These are phyloP conservation scores for Bombus vancouverensis DNA, from an alignment of 1,140 invertebrate genomes.

Conservation along the genomic window DNA sequence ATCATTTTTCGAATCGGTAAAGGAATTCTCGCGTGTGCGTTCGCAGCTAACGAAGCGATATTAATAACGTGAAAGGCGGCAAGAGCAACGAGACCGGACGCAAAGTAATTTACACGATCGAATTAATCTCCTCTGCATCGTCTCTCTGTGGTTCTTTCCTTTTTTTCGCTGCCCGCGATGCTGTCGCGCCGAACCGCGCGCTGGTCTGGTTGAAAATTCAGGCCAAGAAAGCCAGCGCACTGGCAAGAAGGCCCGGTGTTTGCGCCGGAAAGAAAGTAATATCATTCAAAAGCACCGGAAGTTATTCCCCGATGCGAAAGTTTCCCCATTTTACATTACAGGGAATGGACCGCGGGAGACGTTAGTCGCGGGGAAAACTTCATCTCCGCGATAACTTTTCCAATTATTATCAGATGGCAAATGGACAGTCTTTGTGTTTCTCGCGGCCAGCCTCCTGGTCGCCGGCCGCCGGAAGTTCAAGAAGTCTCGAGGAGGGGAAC, in stretches of 20 bases:
- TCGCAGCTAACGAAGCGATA: background rate
- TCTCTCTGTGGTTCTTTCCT: background rate
- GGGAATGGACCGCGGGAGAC: slow-evolving; percentile 59
- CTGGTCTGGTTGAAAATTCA: slow-evolving; percentile 50
- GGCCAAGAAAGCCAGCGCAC: slow-evolving; percentile 33
- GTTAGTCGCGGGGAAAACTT: slow-evolving; percentile 67
- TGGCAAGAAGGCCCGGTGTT: slow-evolving; percentile 39
- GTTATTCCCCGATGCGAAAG: slow-evolving; percentile 69
- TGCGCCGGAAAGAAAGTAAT: slow-evolving; percentile 64
- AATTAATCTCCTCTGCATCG: slow-evolving; percentile 13
- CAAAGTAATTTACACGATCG: slow-evolving; percentile 24
- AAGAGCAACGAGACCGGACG: background rate
- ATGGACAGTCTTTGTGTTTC: slow-evolving; percentile 69
- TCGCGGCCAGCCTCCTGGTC: background rate
- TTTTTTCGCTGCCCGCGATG: background rate
- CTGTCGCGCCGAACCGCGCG: background rate
- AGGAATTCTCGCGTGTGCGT: background rate
- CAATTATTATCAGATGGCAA: slow-evolving; percentile 71
- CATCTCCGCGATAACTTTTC: slow-evolving; percentile 69
- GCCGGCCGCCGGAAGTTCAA: slow-evolving; percentile 22
- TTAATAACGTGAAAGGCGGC: background rate
- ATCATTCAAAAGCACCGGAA: slow-evolving; percentile 68
- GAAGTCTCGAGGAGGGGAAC: slow-evolving; percentile 25
- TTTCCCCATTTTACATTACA: slow-evolving; percentile 70
- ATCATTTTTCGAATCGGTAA: slow-evolving; percentile 8